phyloP scores from a whole-genome alignment of 1,140 invertebrate genomes.

The Drosophila lacteicornis region DNA sequence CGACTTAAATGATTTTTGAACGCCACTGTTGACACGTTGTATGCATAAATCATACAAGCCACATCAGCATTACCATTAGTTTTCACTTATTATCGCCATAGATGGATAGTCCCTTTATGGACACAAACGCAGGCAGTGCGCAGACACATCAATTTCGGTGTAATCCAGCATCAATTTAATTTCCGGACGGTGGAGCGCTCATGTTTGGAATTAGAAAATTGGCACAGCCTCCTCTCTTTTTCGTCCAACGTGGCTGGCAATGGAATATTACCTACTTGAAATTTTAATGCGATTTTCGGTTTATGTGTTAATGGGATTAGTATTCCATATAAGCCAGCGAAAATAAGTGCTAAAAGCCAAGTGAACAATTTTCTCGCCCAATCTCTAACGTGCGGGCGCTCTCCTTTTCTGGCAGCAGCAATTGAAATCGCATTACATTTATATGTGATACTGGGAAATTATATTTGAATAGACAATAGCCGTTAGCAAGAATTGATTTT shows the following conservation, averaged over 20 bases:
- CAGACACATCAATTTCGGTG: slow-evolving; percentile 54
- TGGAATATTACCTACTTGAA: slow-evolving; percentile 51
- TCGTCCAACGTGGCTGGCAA: slow-evolving; percentile 27
- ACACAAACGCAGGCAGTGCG: not conserved
- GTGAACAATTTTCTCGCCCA: slow-evolving; percentile 18
- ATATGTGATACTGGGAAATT: slow-evolving; percentile 19
- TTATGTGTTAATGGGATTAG: slow-evolving; percentile 66
- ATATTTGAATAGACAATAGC: slow-evolving; percentile 11
- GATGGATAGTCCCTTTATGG: slow-evolving; percentile 28
- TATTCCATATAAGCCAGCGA: slow-evolving; percentile 20
- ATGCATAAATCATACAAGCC: slow-evolving; percentile 38
- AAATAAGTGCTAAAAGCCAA: slow-evolving; percentile 51
- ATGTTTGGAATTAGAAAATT: slow-evolving; percentile 53
- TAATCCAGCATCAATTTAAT: slow-evolving; percentile 73
- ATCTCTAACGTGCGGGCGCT: not conserved
- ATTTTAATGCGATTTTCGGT: slow-evolving; percentile 42
- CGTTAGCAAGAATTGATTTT: not conserved
- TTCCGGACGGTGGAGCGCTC: slow-evolving; percentile 49
- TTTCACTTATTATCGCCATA: slow-evolving; percentile 37
- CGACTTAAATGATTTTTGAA: slow-evolving; percentile 15
- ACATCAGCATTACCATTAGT: slow-evolving; percentile 40
- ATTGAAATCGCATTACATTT: slow-evolving; percentile 33
- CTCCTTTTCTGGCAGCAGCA: slow-evolving; percentile 13
- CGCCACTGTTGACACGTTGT: not conserved
- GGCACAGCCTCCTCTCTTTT: slow-evolving; percentile 6